A percentile compares a stretch with the other conserved stretches of the same genome.
These are phyloP conservation scores for Bhutanitis thaidina DNA, from an alignment of 2,888 invertebrate genomes.

Conservation along the genomic window DNA sequence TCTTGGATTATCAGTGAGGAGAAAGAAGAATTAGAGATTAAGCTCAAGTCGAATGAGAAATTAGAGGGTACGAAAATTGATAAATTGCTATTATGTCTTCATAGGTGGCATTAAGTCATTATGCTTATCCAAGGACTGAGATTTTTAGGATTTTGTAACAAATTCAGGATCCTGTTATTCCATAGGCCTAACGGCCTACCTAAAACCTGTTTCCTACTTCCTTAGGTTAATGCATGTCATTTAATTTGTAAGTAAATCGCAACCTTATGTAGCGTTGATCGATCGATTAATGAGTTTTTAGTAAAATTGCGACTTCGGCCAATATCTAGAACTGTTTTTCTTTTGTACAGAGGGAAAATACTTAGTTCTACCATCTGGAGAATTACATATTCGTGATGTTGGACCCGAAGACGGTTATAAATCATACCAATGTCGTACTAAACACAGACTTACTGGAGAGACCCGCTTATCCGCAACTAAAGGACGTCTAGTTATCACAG, in stretches of 20 bases:
- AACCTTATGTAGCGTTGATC: conserved; percentile 56
- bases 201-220: conserved; percentile 74
- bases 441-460: conserved; percentile 95
- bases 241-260: conserved; percentile 68
- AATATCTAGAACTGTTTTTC: conserved; percentile 21
- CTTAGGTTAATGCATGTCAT: conserved; percentile 73
- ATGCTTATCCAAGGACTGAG: background rate
- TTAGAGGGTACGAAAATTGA: conserved; percentile 52
- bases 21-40: conserved; percentile 68
- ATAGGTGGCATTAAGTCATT: conserved; percentile 9
- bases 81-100: conserved; percentile 20
- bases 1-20: conserved; percentile 92
- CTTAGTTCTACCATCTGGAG: conserved; percentile 95
- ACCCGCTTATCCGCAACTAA: conserved; percentile 95
- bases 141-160: conserved; percentile 49
- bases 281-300: background rate
- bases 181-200: conserved; percentile 83
- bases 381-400: conserved; percentile 96
- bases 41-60: conserved; percentile 56
- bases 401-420: conserved; percentile 96
- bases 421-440: conserved; percentile 95
- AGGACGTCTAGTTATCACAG: conserved; percentile 96
- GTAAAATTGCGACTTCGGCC: background rate
- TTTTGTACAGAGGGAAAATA: conserved; percentile 92
- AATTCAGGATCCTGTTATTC: conserved; percentile 57